These are phyloP conservation scores for Heteropelma amictum DNA, from an alignment of 2,888 invertebrate genomes.

Conservation along the genomic window DNA sequence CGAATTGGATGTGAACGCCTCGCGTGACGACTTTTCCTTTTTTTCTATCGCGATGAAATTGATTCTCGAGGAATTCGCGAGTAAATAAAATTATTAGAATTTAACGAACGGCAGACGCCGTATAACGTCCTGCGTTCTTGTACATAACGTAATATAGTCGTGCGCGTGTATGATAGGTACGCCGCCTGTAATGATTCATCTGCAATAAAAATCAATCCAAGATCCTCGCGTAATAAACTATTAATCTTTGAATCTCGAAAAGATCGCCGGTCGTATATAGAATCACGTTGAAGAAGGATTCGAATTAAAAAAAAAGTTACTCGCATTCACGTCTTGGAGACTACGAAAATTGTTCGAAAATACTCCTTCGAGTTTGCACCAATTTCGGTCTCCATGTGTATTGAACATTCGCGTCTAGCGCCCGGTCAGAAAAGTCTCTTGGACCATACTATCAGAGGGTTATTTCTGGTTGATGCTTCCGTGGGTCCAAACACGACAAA, in stretches of 20 bases:
- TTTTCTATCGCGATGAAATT: constrained; percentile 6
- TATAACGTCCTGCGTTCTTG: background rate
- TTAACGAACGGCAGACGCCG: constrained; percentile 12
- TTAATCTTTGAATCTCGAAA: too few species aligned
- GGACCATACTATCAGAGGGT: background rate
- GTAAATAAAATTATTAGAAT: constrained; percentile 32
- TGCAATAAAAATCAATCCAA: too few species aligned
- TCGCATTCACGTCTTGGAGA: too few species aligned
- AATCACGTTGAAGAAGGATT: too few species aligned
- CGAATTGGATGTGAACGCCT: constrained; percentile 54
- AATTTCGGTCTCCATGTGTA: too few species aligned
- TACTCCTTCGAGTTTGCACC: too few species aligned
- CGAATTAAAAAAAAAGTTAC: too few species aligned
- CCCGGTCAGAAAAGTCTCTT: constrained; percentile 49
- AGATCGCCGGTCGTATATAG: too few species aligned
- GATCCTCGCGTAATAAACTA: too few species aligned
- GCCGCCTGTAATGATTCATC: background rate
- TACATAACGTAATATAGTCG: background rate
- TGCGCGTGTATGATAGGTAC: background rate
- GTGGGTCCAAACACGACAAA: constrained; percentile 69
- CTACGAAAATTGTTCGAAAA: too few species aligned
- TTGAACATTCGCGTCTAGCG: constrained; percentile 9
- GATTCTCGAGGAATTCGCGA: constrained; percentile 37
- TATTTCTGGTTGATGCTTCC: constrained; percentile 49
- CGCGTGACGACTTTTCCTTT: constrained; percentile 37